Conservation (phyloP, 2,113 vertebrate genomes). For the Gila orcuttii region DNA sequence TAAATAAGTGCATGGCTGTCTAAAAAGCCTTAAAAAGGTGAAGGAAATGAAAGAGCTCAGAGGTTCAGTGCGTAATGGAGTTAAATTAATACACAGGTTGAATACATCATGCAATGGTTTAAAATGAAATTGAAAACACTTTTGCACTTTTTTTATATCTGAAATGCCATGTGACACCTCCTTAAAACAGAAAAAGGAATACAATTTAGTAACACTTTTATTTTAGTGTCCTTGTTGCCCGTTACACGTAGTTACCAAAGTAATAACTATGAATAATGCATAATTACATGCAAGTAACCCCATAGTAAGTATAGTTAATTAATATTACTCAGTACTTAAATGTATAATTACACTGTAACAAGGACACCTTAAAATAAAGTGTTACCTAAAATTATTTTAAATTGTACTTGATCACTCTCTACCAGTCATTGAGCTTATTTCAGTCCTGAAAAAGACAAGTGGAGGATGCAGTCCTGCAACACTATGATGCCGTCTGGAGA, state of each 20-base stretch:
- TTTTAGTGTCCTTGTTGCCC: too few species aligned
- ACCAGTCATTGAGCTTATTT: neutral
- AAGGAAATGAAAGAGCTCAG: neutral
- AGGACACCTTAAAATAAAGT: too few species aligned
- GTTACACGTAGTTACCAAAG: too few species aligned
- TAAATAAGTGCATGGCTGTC: slow-evolving; percentile 13
- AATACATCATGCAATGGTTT: neutral
- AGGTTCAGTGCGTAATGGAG: neutral
- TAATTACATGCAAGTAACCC: too few species aligned
- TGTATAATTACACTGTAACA: too few species aligned
- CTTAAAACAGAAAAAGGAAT: neutral
- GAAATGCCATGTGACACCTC: neutral
- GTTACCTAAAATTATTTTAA: neutral
- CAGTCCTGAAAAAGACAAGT: neutral
- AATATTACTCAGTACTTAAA: too few species aligned
- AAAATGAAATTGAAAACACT: neutral
- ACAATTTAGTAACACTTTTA: neutral
- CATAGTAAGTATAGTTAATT: too few species aligned
- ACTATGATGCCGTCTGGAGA: neutral
- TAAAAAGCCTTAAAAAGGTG: slow-evolving; percentile 22
- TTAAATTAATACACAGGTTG: neutral
- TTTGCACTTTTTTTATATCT: neutral
- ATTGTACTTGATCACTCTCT: neutral
- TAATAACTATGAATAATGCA: too few species aligned
- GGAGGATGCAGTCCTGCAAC: slow-evolving; percentile 1